Evolutionary conservation across 2,888 invertebrate species (phyloP), one percentile per base, ranked within the genome.

Genomic region (Drosophila falleni): DNA sequence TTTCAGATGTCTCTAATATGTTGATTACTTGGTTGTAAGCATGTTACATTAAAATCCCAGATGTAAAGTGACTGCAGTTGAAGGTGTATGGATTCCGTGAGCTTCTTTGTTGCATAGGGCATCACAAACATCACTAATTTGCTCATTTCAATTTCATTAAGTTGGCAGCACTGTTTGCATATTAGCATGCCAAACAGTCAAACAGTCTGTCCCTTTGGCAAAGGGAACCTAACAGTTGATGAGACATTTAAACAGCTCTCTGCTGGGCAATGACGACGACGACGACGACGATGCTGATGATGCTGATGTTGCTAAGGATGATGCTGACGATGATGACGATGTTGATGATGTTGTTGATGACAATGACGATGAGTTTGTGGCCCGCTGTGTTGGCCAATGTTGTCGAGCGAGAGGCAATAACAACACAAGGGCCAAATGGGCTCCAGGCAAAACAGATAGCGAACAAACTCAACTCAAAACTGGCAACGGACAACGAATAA

Each of bases 101-200:
- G 50, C 10, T 44, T 47, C 42, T 29, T 41, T 39, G 53, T 11
- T 23, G 78, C 55, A 61, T 37, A 33, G 53, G 42, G 58, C 39
- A 56, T 23, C 42, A 33, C 58, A 78, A 75, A 75, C 74, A 75
- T 60, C 42, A 55, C 88, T 83, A 83, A 83, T 84, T 86, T 84
- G 87, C 89, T 86, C 83, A 87, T 84, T 84, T 88, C 89, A 84
- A 84, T 84, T 84, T 84, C 83, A 84, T 84, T 84, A 88, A 83
- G 89, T 88, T 84, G 84, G 87, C 87, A 81, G 71, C 79, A 56
- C 87, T 89, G 84, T 84, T 89, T 81, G 89, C 89, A 73, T 87
- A 83, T 83, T 88, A 88, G 83, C 87, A 82, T 76, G 65, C 80
- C 88, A 83, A 87, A 85, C 85, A 84, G 63, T 58, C 88, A 83